Percentiles rank a stretch among this genome's conserved stretches.
Evolutionary conservation across 2,797 vertebrate genomes (phyloP).

Genomic region (Clamator glandarius): DNA sequence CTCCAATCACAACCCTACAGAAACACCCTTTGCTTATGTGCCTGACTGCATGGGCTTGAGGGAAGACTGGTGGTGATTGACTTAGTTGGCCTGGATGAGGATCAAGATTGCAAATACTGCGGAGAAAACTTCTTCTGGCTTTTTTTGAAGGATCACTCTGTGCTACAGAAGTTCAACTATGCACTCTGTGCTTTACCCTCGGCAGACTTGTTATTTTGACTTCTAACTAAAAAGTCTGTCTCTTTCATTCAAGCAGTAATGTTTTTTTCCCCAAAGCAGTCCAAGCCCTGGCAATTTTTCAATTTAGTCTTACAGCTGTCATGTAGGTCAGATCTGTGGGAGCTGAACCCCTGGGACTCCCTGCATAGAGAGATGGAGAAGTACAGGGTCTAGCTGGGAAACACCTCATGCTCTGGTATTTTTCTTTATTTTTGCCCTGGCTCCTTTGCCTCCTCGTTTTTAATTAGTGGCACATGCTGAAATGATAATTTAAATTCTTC

Average conservation of each 20-base stretch:
- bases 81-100: background rate
- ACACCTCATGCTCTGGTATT: background rate
- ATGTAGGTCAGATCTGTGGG: background rate
- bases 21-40: background rate
- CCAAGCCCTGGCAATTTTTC: background rate
- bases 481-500: constrained; percentile 65
- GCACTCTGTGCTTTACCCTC: background rate
- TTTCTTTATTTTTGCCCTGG: constrained; percentile 20
- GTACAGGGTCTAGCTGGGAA: background rate
- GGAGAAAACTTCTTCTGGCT: background rate
- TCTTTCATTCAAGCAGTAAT: background rate
- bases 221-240: background rate
- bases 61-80: background rate
- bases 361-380: background rate
- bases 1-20: background rate
- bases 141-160: background rate
- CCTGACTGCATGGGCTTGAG: background rate
- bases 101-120: background rate
- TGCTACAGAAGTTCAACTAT: background rate
- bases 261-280: background rate
- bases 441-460: constrained; percentile 42
- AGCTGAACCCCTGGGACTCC: background rate
- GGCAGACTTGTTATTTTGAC: background rate
- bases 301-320: background rate
- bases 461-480: constrained; percentile 59